Conservation (phyloP, 2,113 vertebrate species). For the Anser brachyrhynchus region DNA sequence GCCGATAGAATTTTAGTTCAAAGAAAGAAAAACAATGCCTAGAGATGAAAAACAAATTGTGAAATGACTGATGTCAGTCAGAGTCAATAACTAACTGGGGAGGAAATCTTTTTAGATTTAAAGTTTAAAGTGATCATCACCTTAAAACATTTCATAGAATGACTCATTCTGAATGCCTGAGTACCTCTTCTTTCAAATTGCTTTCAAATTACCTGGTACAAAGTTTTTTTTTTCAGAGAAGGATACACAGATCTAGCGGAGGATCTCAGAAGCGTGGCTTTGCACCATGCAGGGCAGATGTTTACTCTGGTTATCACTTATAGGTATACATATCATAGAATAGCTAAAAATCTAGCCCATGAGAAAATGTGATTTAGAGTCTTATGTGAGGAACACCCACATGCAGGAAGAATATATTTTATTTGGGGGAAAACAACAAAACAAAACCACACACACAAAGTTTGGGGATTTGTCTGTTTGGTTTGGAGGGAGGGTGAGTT, state of each 20-base stretch:
- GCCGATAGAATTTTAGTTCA: background rate
- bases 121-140: background rate
- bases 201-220: background rate
- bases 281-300: background rate
- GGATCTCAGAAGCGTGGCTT: background rate
- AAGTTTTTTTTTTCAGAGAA: background rate
- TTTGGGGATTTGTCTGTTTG: background rate
- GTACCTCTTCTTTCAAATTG: background rate
- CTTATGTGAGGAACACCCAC: background rate
- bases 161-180: background rate
- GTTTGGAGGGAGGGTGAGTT: background rate
- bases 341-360: background rate
- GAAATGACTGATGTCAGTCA: background rate
- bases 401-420: background rate
- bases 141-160: background rate
- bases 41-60: background rate
- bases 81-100: background rate
- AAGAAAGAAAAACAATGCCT: background rate
- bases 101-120: background rate
- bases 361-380: background rate
- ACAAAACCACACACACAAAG: background rate
- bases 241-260: background rate
- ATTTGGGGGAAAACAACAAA: background rate
- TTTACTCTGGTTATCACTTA: background rate
- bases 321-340: accelerated